These are phyloP conservation scores for Deilephila elpenor DNA, from an alignment of 2,888 invertebrate genomes.

Conservation along the genomic window DNA sequence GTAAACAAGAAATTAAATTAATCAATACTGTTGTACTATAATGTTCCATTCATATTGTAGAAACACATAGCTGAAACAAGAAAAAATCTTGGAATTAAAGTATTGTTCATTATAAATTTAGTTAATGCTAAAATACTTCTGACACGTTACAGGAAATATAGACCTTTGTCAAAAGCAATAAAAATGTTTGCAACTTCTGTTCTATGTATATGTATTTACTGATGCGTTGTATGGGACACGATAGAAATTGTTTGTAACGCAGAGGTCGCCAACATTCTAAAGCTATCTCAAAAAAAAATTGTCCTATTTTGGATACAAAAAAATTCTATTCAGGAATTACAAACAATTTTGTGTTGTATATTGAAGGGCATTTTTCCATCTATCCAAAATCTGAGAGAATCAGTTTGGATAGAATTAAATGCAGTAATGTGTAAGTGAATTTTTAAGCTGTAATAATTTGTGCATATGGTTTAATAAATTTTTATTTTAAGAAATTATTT, in stretches of 20 bases:
- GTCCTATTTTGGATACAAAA: no score
- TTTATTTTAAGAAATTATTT: slow-evolving; percentile 65
- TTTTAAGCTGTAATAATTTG: slow-evolving; percentile 68
- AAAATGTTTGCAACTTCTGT: background rate
- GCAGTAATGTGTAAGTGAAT: slow-evolving; percentile 17
- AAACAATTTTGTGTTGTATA: background rate
- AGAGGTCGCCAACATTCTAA: background rate
- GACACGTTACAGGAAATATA: background rate
- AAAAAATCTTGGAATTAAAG: no score
- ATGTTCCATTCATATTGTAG: no score
- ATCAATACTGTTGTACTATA: no score
- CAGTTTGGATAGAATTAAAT: slow-evolving; percentile 1
- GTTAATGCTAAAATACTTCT: background rate
- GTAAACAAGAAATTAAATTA: no score
- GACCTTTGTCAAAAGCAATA: background rate
- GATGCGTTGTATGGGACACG: background rate
- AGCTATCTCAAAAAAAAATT: background rate
- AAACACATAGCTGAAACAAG: no score
- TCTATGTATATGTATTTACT: background rate
- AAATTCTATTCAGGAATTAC: background rate
- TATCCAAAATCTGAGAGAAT: background rate
- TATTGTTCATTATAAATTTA: no score
- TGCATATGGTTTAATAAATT: slow-evolving; percentile 69
- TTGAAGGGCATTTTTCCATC: background rate
- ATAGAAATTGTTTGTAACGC: background rate